A percentile compares a stretch with the other conserved stretches of the same genome.
These are phyloP conservation scores for Netelia fuscicornis DNA, from an alignment of 2,888 invertebrate genomes.

Conservation along the genomic window DNA sequence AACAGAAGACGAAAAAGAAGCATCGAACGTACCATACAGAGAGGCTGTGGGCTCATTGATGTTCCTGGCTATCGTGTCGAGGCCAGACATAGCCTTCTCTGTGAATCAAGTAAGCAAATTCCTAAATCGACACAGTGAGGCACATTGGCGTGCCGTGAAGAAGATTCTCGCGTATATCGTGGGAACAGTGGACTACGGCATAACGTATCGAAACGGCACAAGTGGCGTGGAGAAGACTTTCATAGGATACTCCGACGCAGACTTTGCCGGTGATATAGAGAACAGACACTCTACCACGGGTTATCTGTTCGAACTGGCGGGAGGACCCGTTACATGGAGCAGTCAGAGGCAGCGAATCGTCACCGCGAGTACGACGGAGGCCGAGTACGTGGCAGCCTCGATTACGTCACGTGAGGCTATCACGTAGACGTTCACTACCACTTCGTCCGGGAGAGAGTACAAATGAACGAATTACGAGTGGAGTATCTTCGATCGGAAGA, in stretches of 20 bases:
- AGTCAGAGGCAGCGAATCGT: conserved; percentile 60
- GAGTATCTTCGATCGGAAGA: too few species aligned
- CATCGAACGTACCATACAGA: neutral
- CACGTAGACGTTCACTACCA: neutral
- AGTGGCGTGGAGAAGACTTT: neutral
- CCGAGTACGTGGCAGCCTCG: conserved; percentile 59
- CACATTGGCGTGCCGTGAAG: conserved; percentile 9
- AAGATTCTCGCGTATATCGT: neutral
- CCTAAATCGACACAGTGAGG: neutral
- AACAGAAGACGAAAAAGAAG: conserved; percentile 23
- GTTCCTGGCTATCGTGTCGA: conserved; percentile 28
- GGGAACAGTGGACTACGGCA: neutral
- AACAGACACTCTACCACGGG: conserved; percentile 64
- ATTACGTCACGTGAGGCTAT: neutral
- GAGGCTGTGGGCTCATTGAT: conserved; percentile 37
- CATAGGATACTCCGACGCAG: conserved; percentile 61
- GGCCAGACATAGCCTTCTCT: conserved; percentile 22
- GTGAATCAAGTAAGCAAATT: conserved; percentile 1
- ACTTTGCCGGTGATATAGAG: conserved; percentile 58
- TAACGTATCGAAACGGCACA: conserved; percentile 6
- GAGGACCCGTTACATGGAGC: conserved; percentile 61
- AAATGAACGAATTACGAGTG: too few species aligned
- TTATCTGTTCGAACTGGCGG: conserved; percentile 49
- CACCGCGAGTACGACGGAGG: conserved; percentile 61
- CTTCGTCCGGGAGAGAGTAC: neutral